These are phyloP conservation scores for Trissolcus basalis DNA, from an alignment of 1,140 invertebrate genomes.

Conservation along the genomic window DNA sequence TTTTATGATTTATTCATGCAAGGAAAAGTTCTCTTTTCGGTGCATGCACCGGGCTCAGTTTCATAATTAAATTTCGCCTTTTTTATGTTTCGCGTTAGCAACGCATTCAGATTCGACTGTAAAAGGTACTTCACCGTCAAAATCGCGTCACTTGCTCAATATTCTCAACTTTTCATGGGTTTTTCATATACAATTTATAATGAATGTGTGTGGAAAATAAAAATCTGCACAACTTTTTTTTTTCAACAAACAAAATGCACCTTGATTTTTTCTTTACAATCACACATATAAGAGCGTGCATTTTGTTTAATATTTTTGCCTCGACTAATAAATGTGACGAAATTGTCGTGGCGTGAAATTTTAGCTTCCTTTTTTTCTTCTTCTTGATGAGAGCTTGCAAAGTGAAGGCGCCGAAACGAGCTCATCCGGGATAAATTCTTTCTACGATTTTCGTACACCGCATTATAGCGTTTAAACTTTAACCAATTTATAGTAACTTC, in stretches of 20 bases:
- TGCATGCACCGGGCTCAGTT: constrained; percentile 38
- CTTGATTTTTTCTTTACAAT: too few relatives aligned
- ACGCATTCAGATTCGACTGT: constrained; percentile 43
- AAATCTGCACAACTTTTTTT: too few relatives aligned
- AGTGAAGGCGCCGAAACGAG: constrained; percentile 37
- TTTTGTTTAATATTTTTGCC: constrained; percentile 24
- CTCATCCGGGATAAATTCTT: constrained; percentile 41
- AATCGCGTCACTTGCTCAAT: constrained; percentile 27
- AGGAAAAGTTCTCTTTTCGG: constrained; percentile 48
- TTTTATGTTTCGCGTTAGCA: constrained; percentile 38
- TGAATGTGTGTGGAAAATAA: too few relatives aligned
- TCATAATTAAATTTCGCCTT: constrained; percentile 53
- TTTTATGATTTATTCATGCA: constrained; percentile 57
- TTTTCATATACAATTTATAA: not conserved
- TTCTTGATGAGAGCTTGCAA: constrained; percentile 26
- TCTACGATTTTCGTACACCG: constrained; percentile 46
- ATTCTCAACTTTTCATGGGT: not conserved
- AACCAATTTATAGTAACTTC: constrained; percentile 58
- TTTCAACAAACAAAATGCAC: too few relatives aligned
- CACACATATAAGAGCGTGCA: too few relatives aligned
- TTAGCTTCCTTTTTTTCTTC: not conserved
- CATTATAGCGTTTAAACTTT: constrained; percentile 57
- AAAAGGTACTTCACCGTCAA: constrained; percentile 6
- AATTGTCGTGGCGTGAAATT: too few relatives aligned
- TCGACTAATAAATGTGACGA: too few relatives aligned